Evolutionary conservation across 2,797 vertebrate genomes (phyloP).

Genomic region (Scarus forsteni): DNA sequence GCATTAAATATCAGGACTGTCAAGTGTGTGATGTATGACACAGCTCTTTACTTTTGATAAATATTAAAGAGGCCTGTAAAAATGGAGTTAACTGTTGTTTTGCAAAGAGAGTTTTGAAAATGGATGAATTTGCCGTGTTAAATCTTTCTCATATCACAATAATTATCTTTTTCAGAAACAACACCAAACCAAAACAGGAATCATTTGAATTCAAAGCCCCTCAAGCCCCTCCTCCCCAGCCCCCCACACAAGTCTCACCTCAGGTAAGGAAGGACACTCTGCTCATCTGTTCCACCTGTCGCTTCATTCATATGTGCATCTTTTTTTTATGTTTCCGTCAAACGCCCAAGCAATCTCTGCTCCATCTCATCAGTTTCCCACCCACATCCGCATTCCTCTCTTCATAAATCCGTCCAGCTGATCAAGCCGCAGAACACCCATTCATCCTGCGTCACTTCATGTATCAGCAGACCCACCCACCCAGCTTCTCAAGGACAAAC

Average conservation of each 20-base stretch:
- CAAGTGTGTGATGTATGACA: too few relatives aligned
- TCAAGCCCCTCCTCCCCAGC: slow-evolving; percentile 81
- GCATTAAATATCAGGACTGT: too few relatives aligned
- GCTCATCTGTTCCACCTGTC: slow-evolving; percentile 11
- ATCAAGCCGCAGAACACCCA: slow-evolving; percentile 11
- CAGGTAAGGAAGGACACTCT: slow-evolving; percentile 86
- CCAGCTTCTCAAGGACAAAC: slow-evolving; percentile 64
- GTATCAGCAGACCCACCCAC: slow-evolving; percentile 19
- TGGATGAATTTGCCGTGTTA: too few relatives aligned
- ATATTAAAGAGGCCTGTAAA: too few relatives aligned
- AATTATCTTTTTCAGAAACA: slow-evolving; percentile 84
- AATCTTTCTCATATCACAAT: neutral
- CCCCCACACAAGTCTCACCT: slow-evolving; percentile 83
- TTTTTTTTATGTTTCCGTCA: slow-evolving; percentile 36
- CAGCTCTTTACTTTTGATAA: too few relatives aligned
- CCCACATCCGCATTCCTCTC: slow-evolving; percentile 33
- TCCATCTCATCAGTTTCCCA: slow-evolving; percentile 15
- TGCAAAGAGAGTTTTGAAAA: neutral
- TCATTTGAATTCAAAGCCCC: slow-evolving; percentile 93
- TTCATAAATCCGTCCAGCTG: slow-evolving; percentile 29
- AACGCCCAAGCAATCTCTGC: slow-evolving; percentile 7
- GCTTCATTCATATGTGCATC: slow-evolving; percentile 7
- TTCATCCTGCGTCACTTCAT: slow-evolving; percentile 34
- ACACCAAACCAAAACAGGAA: slow-evolving; percentile 98
- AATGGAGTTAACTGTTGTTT: too few relatives aligned